Conservation (phyloP, 2,888 invertebrate genomes). For the Cetonia aurata region DNA sequence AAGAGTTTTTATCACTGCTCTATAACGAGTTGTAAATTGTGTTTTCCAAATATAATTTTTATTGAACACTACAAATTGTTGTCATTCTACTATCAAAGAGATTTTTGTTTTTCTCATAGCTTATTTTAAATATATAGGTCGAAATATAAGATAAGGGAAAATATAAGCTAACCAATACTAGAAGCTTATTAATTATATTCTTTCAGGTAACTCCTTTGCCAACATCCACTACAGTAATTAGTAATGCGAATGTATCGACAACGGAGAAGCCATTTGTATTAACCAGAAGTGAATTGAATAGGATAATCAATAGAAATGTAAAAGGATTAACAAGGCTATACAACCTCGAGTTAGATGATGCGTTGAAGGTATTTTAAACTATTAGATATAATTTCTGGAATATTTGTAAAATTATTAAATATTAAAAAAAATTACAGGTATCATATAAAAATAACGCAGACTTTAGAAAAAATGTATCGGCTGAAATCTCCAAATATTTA, state of each 20-base stretch:
- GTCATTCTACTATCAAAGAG: not conserved
- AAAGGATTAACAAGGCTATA: constrained; percentile 67
- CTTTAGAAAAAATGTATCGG: constrained; percentile 60
- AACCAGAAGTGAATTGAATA: constrained; percentile 64
- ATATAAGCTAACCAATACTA: constrained; percentile 7
- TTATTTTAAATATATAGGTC: not conserved
- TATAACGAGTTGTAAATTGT: not conserved
- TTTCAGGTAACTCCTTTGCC: constrained; percentile 49
- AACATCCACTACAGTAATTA: constrained; percentile 55
- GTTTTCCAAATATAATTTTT: not conserved
- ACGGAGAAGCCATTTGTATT: constrained; percentile 64
- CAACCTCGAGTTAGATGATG: constrained; percentile 69
- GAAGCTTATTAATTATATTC: constrained; percentile 1
- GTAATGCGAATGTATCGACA: constrained; percentile 60
- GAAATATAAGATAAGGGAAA: too few species aligned
- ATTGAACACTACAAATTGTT: not conserved
- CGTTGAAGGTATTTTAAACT: constrained; percentile 64
- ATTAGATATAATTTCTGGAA: too few species aligned
- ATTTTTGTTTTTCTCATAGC: not conserved
- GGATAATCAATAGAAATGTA: constrained; percentile 67
- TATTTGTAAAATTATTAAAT: too few species aligned
- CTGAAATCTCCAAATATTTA: constrained; percentile 62
- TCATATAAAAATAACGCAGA: constrained; percentile 55
- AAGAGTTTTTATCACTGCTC: too few species aligned
- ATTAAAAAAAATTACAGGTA: constrained; percentile 25